A percentile compares a stretch with the other conserved stretches of the same genome.
phyloP scores from a whole-genome alignment of 2,113 vertebrate species.

The Hemichromis elongatus region DNA sequence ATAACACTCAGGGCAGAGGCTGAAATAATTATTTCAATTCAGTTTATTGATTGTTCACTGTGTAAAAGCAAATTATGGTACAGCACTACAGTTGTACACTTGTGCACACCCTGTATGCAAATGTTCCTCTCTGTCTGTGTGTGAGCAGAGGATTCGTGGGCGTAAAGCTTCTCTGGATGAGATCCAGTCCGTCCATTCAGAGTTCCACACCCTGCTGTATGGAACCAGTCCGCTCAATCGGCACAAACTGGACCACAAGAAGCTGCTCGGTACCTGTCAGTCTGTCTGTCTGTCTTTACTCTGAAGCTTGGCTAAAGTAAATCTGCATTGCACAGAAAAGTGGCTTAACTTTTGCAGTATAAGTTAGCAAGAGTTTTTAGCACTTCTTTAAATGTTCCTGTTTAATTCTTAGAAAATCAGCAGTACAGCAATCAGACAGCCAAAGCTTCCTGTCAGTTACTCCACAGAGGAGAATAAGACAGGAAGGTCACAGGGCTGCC shows the following conservation, averaged over 20 bases:
- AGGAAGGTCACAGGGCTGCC: neutral
- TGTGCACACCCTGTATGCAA: too few relatives aligned
- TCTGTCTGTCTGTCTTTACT: neutral
- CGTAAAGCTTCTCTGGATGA: constrained; percentile 67
- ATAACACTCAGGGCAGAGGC: neutral
- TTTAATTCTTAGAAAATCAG: neutral
- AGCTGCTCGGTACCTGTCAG: constrained; percentile 51
- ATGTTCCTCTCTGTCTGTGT: neutral
- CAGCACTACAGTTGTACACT: too few relatives aligned
- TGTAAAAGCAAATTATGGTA: neutral
- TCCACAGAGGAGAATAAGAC: neutral
- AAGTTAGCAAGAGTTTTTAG: neutral
- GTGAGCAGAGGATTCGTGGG: constrained; percentile 62
- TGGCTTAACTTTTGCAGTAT: neutral
- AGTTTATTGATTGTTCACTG: neutral
- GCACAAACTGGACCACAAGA: constrained; percentile 71
- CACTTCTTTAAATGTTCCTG: neutral
- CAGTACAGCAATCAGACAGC: neutral
- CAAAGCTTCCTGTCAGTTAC: accelerated
- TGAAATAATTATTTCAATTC: neutral
- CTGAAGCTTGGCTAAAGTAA: neutral
- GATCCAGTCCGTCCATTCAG: constrained; percentile 69
- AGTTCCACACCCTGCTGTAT: constrained; percentile 68
- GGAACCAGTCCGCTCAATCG: constrained; percentile 68
- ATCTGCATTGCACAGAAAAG: neutral